Base-by-base conservation (phyloP, 2,888 invertebrate genomes). In the Drosophila dives region DNA sequence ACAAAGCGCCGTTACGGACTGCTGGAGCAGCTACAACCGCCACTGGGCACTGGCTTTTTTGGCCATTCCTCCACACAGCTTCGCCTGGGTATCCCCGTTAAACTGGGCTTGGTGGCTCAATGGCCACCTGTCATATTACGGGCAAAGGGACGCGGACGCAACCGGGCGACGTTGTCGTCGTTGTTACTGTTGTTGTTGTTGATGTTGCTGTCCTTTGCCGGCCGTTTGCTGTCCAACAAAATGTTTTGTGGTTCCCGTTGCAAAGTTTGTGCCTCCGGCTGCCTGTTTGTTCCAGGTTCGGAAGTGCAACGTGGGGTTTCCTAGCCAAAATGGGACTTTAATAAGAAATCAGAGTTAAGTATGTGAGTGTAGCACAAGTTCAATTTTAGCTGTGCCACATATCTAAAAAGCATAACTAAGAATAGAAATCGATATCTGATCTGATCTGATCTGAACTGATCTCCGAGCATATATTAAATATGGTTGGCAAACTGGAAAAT, bases 141-240 rank as follows among this genome's bases (percentile, higher is more conserved):
- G 60, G 68, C 80, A 71, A 62, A 59, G 68, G 51, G 26, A 2
- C 45, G 32, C 33, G n/a, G n/a, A n/a, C n/a, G n/a, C 26, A 54
- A 0, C 20, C 33, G 26, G 32, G 42, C 38, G 45, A 59, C 38
- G 66, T 55, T 62, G 62, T 55, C 54, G 50, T 45, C 20, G 45
- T 45, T 45, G 42, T 42, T 42, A 51, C 20, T 63, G 63, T 15
- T 36, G 15, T 36, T 38, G 17, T 8, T 48, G 56, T 45, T 48
- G 50, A 8, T 61, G 61, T 59, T 64, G 80, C 67, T 81, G 77
- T 85, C 80, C 77, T 81, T 83, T 77, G 77, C 75, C 81, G 86
- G 80, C 88, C 77, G 81, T 86, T 78, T 80, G 78, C 83, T 81
- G 87, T 89, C 87, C 87, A 88, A 89, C 87, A 89, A 89, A 88